Conservation (phyloP, 2,113 vertebrate species). For the Clarias batrachus region DNA sequence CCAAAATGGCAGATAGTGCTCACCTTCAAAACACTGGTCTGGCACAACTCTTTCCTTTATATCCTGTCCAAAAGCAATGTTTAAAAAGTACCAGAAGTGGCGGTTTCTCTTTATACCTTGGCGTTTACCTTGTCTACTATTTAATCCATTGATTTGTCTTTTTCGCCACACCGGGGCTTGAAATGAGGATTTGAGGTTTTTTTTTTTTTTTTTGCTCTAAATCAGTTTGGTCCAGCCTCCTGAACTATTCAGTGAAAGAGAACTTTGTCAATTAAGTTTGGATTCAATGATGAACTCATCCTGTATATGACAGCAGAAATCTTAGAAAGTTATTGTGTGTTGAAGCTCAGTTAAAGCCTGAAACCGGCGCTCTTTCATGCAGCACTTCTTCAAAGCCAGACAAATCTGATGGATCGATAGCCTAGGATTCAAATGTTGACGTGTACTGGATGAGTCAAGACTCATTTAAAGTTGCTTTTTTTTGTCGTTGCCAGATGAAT, state of each 20-base stretch:
- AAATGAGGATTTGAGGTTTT: conserved; percentile 72
- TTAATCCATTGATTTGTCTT: conserved; percentile 67
- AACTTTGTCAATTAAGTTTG: conserved; percentile 71
- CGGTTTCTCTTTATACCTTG: conserved; percentile 77
- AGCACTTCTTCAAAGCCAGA: conserved; percentile 45
- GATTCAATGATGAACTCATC: conserved; percentile 55
- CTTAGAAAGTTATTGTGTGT: conserved; percentile 28
- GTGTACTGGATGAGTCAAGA: conserved; percentile 33
- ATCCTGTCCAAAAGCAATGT: conserved; percentile 39
- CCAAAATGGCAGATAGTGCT: conserved; percentile 93
- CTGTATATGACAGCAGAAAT: conserved; percentile 45
- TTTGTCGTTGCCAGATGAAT: conserved; percentile 8
- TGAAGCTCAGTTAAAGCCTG: conserved; percentile 27
- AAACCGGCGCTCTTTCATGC: conserved; percentile 26
- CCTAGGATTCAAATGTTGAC: conserved; percentile 47
- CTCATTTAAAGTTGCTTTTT: conserved; percentile 17
- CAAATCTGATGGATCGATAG: conserved; percentile 47
- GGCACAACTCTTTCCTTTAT: conserved; percentile 69
- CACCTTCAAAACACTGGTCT: conserved; percentile 77
- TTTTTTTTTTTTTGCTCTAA: not conserved
- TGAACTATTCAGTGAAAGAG: conserved; percentile 64
- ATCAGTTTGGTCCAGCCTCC: conserved; percentile 55
- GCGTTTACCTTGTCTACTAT: conserved; percentile 71
- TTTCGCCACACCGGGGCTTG: conserved; percentile 94
- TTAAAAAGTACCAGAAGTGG: conserved; percentile 63